Base-by-base conservation (phyloP, 2,888 invertebrate genomes). In the Phasia obesa region DNA sequence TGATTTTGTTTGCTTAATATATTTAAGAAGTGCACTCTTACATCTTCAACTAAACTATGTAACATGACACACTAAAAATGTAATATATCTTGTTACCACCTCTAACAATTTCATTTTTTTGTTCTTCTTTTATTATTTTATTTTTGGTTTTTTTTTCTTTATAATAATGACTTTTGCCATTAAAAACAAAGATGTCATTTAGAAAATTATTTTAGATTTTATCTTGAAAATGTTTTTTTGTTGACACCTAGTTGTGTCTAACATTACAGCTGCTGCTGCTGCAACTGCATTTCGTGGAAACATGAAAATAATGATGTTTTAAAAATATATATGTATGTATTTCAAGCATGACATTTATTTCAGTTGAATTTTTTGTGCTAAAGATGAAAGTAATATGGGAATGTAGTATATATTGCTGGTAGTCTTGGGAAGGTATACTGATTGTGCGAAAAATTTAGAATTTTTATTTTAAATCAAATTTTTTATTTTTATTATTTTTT, bases 161-260 rank as follows among this genome's bases (percentile, higher is more conserved):
- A 69, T 67, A 60, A 69, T 74, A 80, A 80, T 44, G 73, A 74
- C 53, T 80, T 67, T 74, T 44, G 60, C 60, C 60, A 67, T 80
- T 74, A 74, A 74, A 80, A 49, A 74, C 62, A 81, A 75, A 70
- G 44, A 75, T 64, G 57, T 57, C 80, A 81, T 70, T 75, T 69
- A 51, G 31, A 75, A 75, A 64, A 81, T 75, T 69, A 64, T 70
- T 81, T 70, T 31, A 42, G 62, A 74, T 70, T 64, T 55, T 70
- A 59, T 70, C 57, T 69, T 31, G 42, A 57, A 64, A 13, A 35
- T 27, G 13, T 38, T 47, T 64, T 53, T 55, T 38, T 53, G 42
- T 60, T 67, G 73, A 64, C 71, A 71, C 65, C 47, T 49, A 51
- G 42, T 51, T 49, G n/a, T 62, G 76, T 47, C 44, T 60, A 6